Conservation (phyloP, 2,113 vertebrate species). For the Chaenocephalus aceratus region DNA sequence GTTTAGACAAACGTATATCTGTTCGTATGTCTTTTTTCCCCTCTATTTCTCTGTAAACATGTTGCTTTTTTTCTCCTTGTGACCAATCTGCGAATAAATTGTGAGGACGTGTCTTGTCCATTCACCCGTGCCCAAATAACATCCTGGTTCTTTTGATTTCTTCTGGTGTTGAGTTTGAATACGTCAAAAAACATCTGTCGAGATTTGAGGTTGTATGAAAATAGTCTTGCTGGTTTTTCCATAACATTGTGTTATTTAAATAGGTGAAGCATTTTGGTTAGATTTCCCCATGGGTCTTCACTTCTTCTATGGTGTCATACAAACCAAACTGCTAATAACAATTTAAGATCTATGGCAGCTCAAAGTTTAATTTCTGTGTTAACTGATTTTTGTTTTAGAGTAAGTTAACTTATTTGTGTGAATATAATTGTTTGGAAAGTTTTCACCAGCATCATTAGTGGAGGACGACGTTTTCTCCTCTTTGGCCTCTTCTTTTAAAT, state of each 20-base stretch:
- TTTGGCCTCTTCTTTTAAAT: background rate
- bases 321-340: background rate
- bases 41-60: constrained; percentile 68
- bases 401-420: constrained; percentile 17
- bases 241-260: constrained; percentile 1
- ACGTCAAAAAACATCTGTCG: background rate
- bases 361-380: background rate
- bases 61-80: constrained; percentile 62
- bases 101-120: constrained; percentile 71
- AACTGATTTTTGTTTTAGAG: constrained; percentile 16
- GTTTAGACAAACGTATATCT: constrained; percentile 54
- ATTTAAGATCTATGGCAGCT: constrained; percentile 52
- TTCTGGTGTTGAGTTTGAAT: constrained; percentile 17
- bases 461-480: background rate
- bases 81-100: constrained; percentile 83
- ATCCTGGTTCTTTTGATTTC: constrained; percentile 50
- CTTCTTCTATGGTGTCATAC: background rate
- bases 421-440: background rate
- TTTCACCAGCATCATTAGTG: background rate
- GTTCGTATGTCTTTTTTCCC: constrained; percentile 51
- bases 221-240: background rate
- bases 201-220: background rate
- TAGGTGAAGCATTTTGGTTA: background rate
- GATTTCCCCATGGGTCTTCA: background rate
- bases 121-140: constrained; percentile 66